Percentiles rank a stretch among this genome's conserved stretches.
Conservation (phyloP, 2,888 invertebrate species). For the Frankliniella intonsa region DNA sequence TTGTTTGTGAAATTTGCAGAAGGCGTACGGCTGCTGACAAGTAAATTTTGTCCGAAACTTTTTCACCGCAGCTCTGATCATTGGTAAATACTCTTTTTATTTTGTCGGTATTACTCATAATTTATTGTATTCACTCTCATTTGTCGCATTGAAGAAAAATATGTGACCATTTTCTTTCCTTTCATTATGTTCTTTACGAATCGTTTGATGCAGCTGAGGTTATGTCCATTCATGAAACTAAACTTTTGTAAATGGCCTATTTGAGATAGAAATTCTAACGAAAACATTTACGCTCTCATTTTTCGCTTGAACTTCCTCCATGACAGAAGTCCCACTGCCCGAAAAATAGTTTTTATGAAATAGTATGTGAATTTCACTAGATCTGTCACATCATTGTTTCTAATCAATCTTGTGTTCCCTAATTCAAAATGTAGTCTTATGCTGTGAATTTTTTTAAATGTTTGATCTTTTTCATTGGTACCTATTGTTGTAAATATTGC, state of each 20-base stretch:
- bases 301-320: not conserved
- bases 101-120: not conserved
- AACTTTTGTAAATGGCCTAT: not conserved
- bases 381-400: not conserved
- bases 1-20: not conserved
- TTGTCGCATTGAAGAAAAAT: not conserved
- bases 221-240: not conserved
- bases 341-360: not conserved
- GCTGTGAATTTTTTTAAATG: not conserved
- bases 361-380: not conserved
- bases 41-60: not conserved
- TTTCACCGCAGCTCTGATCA: not conserved
- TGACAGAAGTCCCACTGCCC: not conserved
- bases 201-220: not conserved
- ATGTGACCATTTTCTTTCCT: not conserved
- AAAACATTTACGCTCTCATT: not conserved
- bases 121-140: not conserved
- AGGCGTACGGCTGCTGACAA: conserved; percentile 15
- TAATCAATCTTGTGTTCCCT: not conserved
- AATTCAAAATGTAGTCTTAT: not conserved
- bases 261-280: not conserved
- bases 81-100: not conserved
- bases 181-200: not conserved
- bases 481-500: not conserved
- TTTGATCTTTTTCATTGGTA: not conserved